Base-by-base conservation (phyloP, 2,888 invertebrate genomes). In the Eupithecia dodoneata region DNA sequence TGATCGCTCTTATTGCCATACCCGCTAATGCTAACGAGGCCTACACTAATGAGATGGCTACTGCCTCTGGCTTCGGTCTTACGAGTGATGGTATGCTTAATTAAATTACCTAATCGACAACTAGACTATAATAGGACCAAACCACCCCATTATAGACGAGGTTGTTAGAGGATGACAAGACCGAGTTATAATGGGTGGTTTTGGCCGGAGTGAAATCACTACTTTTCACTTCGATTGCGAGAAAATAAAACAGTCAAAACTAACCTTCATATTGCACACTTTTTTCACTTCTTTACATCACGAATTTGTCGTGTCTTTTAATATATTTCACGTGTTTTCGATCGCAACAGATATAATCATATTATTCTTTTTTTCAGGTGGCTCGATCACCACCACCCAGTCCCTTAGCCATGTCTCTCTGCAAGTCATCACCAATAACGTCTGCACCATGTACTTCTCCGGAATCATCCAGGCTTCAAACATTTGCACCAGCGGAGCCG, bases 1-100 rank as follows among this genome's bases (percentile, higher is more conserved):
- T 9, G 15, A 89, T 90, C 18, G 71, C 71, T 2, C 66, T 84
- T 0, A 80, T 90, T 9, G 80, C 85, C 10, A 77, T 91, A 30
- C 88, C 91, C 10, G 70, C 82, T 73, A 87, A 87, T 41, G 15
- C 6, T 44, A 78, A 77, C n/a, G 83, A 89, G n/a, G 49, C 70
- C 73, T 93, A 86, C 73, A 83, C 76, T 13, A 89, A 88, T 41
- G 42, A 72, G 3, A 75, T 18, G 0, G 92, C 87, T 52, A 73
- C 84, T 66, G 92, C 92, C 44, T 89, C 91, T 30, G 93, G 93
- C 49, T 93, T 87, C 71, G 93, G 93, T 79, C 76, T 75, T 30
- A 82, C 82, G 6, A 6, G 15, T 4, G 82, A 81, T 65, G 75
- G 80, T 82, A 79, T 76, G 77, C 4, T 10, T n/a, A 18, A 3